phyloP scores from a whole-genome alignment of 2,888 invertebrate species.

The Acrobasis consociella region DNA sequence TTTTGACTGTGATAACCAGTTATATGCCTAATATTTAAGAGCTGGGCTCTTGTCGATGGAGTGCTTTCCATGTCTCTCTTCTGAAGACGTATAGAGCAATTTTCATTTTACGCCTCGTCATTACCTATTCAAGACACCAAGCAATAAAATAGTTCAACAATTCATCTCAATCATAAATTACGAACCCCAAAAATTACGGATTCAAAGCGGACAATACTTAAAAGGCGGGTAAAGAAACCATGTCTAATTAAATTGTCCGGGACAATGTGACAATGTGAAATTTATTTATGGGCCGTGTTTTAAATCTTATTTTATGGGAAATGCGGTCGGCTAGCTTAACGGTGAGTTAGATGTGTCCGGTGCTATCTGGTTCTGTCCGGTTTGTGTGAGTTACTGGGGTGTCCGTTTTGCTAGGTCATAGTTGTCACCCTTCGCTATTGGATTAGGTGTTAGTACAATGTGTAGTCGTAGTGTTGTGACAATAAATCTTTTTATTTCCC shows the following conservation, averaged over 20 bases:
- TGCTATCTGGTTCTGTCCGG: constrained; percentile 43
- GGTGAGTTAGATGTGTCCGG: constrained; percentile 43
- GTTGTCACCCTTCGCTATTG: constrained; percentile 24
- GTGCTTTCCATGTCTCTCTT: too few relatives aligned
- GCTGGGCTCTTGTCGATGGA: too few relatives aligned
- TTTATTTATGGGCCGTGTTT: constrained; percentile 63
- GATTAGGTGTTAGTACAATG: constrained; percentile 31
- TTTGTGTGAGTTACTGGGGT: constrained; percentile 42
- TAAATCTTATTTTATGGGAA: constrained; percentile 82
- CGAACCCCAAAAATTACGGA: constrained; percentile 33
- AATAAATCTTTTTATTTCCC: constrained; percentile 14
- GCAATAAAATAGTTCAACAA: constrained; percentile 7
- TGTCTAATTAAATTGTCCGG: constrained; percentile 61
- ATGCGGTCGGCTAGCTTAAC: constrained; percentile 67
- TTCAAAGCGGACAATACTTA: constrained; percentile 36
- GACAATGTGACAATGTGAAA: constrained; percentile 59
- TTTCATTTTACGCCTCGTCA: background rate
- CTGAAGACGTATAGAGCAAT: background rate
- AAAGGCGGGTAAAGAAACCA: constrained; percentile 56
- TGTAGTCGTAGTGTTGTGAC: constrained; percentile 20
- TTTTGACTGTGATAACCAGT: too few relatives aligned
- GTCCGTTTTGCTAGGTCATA: constrained; percentile 51
- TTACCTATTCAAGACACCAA: background rate
- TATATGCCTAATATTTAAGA: too few relatives aligned
- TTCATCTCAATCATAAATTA: constrained; percentile 12